Base-by-base conservation (phyloP, 2,797 vertebrate genomes). In the Tragelaphus oryx region DNA sequence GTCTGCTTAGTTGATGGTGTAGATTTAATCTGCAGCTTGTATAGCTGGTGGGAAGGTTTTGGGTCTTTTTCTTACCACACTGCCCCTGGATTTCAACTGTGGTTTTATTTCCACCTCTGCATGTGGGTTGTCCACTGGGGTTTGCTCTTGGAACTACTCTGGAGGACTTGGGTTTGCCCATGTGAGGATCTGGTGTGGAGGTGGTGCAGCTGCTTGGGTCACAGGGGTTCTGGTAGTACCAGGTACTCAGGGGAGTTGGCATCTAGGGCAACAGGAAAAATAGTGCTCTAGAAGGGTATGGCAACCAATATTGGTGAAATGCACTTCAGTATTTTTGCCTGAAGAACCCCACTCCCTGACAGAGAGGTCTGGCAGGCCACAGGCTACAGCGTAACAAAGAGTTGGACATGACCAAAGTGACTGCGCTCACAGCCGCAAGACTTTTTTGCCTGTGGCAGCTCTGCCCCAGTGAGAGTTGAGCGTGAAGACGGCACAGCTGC, bases 1-100 rank as follows among this genome's bases (percentile, higher is more conserved):
- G n/a, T 68, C 62, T 22, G n/a, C n/a, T 20, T 37, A 0, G 2
- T 1, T 37, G n/a, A 68, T 37, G 0, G 0, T 18, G 9, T 68
- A 9, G 62, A 68, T 37, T 37, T 68, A 68, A 68, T 68, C 62
- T 37, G 62, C 18, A 68, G 18, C n/a, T 37, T 68, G n/a, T 68
- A 5, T 0, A 37, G 9, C 4, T 11, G n/a, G 9, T 6, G n/a
- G n/a, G n/a, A 68, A 22, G n/a, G n/a, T 37, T 68, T 20, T 0
- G n/a, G 9, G 62, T 37, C n/a, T 68, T 37, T 9, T 37, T 37
- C 62, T 33, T 22, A 6, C n/a, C 62, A 68, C 62, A 22, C n/a
- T 68, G 62, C n/a, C 9, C n/a, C 17, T 37, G 18, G n/a, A 20
- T 68, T 68, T 68, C 62, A 37, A 11, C 3, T 20, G n/a, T 37